Evolutionary conservation across 2,797 vertebrate species (phyloP).

Genomic region (Threskiornis aethiopicus): DNA sequence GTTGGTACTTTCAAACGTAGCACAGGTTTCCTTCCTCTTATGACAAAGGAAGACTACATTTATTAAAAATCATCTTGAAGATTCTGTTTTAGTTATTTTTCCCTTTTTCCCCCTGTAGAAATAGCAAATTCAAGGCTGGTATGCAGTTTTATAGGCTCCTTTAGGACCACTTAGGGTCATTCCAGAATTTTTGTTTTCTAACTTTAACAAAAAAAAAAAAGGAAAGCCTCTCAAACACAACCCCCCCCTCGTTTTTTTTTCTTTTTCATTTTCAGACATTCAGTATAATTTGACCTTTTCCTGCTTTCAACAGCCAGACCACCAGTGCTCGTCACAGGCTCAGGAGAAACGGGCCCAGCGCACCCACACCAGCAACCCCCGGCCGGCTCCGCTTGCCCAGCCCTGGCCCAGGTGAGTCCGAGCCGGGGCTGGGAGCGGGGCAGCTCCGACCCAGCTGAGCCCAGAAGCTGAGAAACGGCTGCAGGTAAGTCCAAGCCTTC

Average conservation of each 20-base stretch:
- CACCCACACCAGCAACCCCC: not conserved
- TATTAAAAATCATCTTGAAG: not conserved
- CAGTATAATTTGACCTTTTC: not conserved
- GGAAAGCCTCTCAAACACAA: not conserved
- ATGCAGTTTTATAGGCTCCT: not conserved
- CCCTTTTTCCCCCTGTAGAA: not conserved
- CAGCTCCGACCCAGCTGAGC: not conserved
- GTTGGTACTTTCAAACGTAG: not conserved
- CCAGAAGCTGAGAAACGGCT: not conserved
- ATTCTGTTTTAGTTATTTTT: not conserved
- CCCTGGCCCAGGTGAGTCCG: not conserved
- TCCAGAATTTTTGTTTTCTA: not conserved
- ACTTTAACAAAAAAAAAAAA: not conserved
- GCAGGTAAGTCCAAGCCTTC: too few relatives aligned
- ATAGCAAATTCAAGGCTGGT: not conserved
- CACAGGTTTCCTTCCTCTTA: not conserved
- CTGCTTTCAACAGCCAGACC: not conserved
- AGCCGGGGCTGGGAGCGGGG: not conserved
- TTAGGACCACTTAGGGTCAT: not conserved
- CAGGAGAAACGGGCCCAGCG: too few relatives aligned
- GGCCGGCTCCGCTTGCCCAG: not conserved
- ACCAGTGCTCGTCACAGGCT: not conserved
- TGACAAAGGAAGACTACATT: not conserved
- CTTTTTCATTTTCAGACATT: not conserved
- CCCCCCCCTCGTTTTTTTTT: accelerated